Base-by-base conservation (phyloP, 2,797 vertebrate species). In the Brachyrhaphis roseni region DNA sequence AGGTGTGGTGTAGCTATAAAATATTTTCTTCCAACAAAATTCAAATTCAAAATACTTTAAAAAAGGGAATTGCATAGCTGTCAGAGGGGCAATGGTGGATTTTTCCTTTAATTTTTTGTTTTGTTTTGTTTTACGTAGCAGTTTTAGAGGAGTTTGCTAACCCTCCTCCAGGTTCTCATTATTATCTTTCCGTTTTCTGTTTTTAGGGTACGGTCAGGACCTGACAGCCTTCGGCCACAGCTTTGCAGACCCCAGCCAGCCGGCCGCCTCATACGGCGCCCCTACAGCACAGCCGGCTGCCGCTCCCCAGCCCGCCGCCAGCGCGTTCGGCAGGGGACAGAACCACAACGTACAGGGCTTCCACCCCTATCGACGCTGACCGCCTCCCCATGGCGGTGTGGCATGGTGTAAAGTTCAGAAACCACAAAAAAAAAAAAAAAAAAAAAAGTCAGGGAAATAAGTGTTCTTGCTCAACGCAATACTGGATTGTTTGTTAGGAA, bases 281-380 rank as follows among this genome's bases (percentile, higher is more conserved):
- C 97, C 97, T 72, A 96, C 98, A 18, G 97, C 97, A 90, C 97
- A 96, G 77, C 97, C 98, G 0, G 89, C 97, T 31, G 96, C 96
- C 43, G 97, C 96, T 45, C 97, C 91, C 4, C 93, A 97, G 0
- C 89, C 97, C 0, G 94, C 97, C 0, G 96, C 97, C 85, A 97
- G 91, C 57, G 97, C 96, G n/a, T 98, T 98, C 11, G 98, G 97
- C 86, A 96, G 98, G 77, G 98, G 98, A 77, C 98, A 99, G 96
- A 99, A 99, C 96, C 98, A 99, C 94, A 99, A 99, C 20, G 97
- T 99, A 93, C 98, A 99, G 96, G 98, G 98, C 93, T 99, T 99
- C 95, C 98, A 99, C 84, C 98, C 98, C 16, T 99, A 99, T 95
- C 95, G 98, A 92, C 98, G 98, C 96, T 99, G 96, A 97, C 92